Conservation (phyloP, 2,888 invertebrate genomes). For the Conops quadrifasciatus region DNA sequence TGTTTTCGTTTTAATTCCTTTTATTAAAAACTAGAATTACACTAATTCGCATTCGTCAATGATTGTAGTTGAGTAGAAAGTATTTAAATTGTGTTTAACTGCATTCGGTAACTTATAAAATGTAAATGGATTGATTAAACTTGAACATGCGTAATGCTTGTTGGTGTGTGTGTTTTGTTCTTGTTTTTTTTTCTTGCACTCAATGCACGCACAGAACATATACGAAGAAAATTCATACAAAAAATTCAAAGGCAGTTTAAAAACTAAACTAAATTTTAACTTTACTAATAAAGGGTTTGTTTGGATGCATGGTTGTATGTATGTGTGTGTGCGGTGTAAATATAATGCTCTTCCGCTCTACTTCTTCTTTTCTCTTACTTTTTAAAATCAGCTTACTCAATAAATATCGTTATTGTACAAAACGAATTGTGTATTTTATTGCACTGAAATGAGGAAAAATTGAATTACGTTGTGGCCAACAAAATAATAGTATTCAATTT, state of each 20-base stretch:
- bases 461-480: slow-evolving; percentile 18
- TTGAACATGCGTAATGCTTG: background rate
- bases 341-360: slow-evolving; percentile 1
- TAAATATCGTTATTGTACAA: background rate
- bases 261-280: slow-evolving; percentile 31
- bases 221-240: background rate
- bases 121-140: slow-evolving; percentile 4
- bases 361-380: background rate
- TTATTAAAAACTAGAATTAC: slow-evolving; percentile 30
- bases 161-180: background rate
- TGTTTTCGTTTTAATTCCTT: slow-evolving; percentile 5
- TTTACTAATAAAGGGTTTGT: slow-evolving; percentile 16
- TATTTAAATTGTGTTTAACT: slow-evolving; percentile 11
- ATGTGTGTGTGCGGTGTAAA: slow-evolving; percentile 13
- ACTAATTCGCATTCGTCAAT: slow-evolving; percentile 22
- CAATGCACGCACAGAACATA: slow-evolving; percentile 28
- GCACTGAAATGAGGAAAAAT: slow-evolving; percentile 44
- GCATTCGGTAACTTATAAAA: background rate
- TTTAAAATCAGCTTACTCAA: slow-evolving; percentile 9
- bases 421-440: slow-evolving; percentile 40
- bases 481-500: slow-evolving; percentile 22
- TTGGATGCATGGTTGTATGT: no score
- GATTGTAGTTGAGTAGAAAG: slow-evolving; percentile 1
- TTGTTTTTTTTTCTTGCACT: slow-evolving; percentile 19
- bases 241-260: slow-evolving; percentile 35